Evolutionary conservation across 2,113 vertebrate genomes (phyloP), one percentile per base, ranked within the genome.

Genomic region (Geothlypis trichas): DNA sequence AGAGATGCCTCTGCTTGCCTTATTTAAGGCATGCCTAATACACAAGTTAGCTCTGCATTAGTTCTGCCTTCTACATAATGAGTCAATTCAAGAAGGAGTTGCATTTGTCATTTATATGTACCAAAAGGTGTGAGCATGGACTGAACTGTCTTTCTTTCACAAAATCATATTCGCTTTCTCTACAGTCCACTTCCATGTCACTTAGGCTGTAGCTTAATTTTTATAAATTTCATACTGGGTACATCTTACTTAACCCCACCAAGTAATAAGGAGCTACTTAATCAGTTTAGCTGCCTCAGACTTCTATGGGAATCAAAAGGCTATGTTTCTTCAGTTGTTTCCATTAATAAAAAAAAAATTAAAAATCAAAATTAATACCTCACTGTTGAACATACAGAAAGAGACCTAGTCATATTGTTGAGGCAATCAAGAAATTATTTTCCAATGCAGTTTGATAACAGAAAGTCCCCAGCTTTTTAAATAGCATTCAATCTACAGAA

Each of bases 31-130:
- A 72, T 84, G 80, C 52, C 73, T 90, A 92, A 84, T 90, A 47
- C 26, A 67, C 2, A 5, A 63, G 68, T 93, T 75, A 92, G 57
- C 21, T 84, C 16, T 89, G 47, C 80, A 89, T 95, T 93, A 63
- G 86, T 93, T 95, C 83, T 92, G 84, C 59, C 59, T 15, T 92
- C 80, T 74, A 37, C 65, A 75, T 71, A 95, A 95, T 90, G 69
- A 96, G 30, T 86, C 65, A 92, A 84, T 89, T 89, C 68, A 87
- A 91, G 30, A 49, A 69, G 39, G 62, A 84, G 39, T 67, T 74
- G 23, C 9, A 68, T 75, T 90, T 80, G 61, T 75, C 44, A 74
- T 88, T 95, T 89, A 37, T 71, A 6, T n/a, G 16, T 81, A 57
- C 83, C 33, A 78, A 59, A 78, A 95, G 22, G 35, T 84, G 21